Percentiles rank a stretch among this genome's conserved stretches.
These are phyloP conservation scores for Drosophila kohkoa DNA, from an alignment of 1,140 invertebrate genomes.

Conservation along the genomic window DNA sequence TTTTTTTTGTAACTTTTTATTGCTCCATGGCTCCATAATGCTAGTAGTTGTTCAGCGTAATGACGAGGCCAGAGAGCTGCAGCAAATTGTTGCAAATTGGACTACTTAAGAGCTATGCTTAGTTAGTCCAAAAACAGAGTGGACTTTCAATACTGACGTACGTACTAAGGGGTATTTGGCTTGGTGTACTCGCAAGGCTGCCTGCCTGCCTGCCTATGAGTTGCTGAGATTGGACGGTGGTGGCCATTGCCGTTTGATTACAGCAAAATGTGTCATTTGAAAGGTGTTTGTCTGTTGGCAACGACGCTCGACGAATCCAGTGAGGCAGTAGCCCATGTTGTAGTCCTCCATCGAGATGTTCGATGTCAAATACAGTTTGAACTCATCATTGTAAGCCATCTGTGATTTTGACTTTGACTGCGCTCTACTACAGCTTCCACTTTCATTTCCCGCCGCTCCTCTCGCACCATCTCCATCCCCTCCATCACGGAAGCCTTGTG, in stretches of 20 bases:
- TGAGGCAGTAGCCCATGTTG: constrained; percentile 95
- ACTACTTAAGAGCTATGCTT: constrained; percentile 48
- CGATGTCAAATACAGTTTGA: constrained; percentile 83
- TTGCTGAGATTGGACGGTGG: constrained; percentile 69
- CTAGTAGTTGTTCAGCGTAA: constrained; percentile 19
- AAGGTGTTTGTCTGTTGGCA: constrained; percentile 90
- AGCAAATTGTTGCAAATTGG: constrained; percentile 30
- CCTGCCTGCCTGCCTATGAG: constrained; percentile 56
- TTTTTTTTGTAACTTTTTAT: too few relatives aligned
- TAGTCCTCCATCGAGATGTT: constrained; percentile 89
- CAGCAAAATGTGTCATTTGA: constrained; percentile 94
- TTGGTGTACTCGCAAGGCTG: constrained; percentile 25
- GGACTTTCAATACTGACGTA: constrained; percentile 32
- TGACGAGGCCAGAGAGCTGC: constrained; percentile 21
- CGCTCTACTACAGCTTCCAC: constrained; percentile 7
- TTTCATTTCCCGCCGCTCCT: constrained; percentile 1
- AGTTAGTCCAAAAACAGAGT: constrained; percentile 47
- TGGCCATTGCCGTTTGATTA: constrained; percentile 88
- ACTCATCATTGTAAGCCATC: constrained; percentile 73
- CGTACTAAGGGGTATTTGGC: constrained; percentile 47
- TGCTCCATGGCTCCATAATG: too few relatives aligned
- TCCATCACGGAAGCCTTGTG: constrained; percentile 14
- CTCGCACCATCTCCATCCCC: not conserved
- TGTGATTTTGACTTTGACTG: constrained; percentile 60
- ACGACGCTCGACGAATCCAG: constrained; percentile 93